Evolutionary conservation across 2,888 invertebrate species (phyloP).

Genomic region (Drosophila anomelani): DNA sequence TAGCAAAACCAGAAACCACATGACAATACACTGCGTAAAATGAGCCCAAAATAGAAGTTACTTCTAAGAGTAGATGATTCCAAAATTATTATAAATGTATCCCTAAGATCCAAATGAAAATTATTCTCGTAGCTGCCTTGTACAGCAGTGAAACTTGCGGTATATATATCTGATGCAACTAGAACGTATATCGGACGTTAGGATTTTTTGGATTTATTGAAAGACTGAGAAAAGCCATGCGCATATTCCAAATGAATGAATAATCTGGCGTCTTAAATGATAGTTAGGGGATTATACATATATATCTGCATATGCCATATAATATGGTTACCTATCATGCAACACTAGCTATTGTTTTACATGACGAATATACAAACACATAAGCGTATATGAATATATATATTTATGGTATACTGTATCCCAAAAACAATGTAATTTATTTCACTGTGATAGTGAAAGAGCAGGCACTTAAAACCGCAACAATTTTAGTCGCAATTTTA

Average conservation of each 20-base stretch:
- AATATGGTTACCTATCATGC: constrained; percentile 49
- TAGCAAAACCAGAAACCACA: constrained; percentile 23
- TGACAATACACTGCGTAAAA: constrained; percentile 30
- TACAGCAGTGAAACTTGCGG: constrained; percentile 11
- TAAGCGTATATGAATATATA: constrained; percentile 21
- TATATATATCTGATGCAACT: constrained; percentile 11
- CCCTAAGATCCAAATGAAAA: constrained; percentile 11
- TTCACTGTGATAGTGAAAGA: constrained; percentile 71
- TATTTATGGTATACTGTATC: constrained; percentile 45
- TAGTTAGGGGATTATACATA: constrained; percentile 51
- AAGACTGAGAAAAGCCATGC: constrained; percentile 70
- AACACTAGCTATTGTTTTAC: constrained; percentile 70
- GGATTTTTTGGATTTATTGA: constrained; percentile 67
- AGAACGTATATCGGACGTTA: constrained; percentile 57
- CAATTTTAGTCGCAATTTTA: constrained; percentile 58
- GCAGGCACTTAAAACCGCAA: constrained; percentile 59
- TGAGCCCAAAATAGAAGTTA: constrained; percentile 19
- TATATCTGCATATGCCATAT: constrained; percentile 44
- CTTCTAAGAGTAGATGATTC: constrained; percentile 27
- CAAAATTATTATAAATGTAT: constrained; percentile 4
- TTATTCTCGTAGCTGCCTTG: constrained; percentile 14
- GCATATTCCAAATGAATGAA: constrained; percentile 56
- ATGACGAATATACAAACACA: constrained; percentile 22
- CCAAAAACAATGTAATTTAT: constrained; percentile 60
- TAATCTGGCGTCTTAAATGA: constrained; percentile 64